These are phyloP conservation scores for Idaea biselata DNA, from an alignment of 2,888 invertebrate genomes.

Conservation along the genomic window DNA sequence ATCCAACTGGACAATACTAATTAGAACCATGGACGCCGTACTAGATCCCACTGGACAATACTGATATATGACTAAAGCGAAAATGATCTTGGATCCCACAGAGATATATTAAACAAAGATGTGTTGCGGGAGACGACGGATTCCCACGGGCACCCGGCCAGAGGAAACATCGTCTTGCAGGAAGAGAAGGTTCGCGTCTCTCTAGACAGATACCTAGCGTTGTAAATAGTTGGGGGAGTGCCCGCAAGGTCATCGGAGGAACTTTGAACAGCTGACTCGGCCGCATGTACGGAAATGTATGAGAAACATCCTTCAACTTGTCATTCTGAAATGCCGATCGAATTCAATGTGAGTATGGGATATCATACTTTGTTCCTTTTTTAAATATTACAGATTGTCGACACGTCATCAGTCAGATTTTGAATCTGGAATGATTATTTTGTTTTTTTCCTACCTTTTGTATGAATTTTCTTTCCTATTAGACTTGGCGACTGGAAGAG, in stretches of 20 bases:
- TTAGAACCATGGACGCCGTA: conserved; percentile 50
- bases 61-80: conserved; percentile 35
- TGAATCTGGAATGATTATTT: conserved; percentile 7
- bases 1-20: conserved; percentile 70
- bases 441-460: no score
- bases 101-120: conserved; percentile 73
- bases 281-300: conserved; percentile 64
- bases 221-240: conserved; percentile 69
- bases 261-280: conserved; percentile 64
- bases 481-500: conserved; percentile 5
- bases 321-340: conserved; percentile 21
- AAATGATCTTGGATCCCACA: conserved; percentile 70
- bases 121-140: conserved; percentile 73
- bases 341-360: conserved; percentile 51
- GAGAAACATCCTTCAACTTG: conserved; percentile 31
- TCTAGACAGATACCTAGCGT: conserved; percentile 39
- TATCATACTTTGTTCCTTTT: conserved; percentile 6
- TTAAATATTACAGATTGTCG: no score
- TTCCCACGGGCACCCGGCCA: conserved; percentile 66
- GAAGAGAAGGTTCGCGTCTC: conserved; percentile 61
- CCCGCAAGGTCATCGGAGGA: conserved; percentile 62
- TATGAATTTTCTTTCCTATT: neutral
- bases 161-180: conserved; percentile 74
- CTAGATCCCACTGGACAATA: conserved; percentile 71
- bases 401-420: neutral